A percentile compares a stretch with the other conserved stretches of the same genome.
Evolutionary conservation across 2,888 invertebrate genomes (phyloP).

Genomic region (Cerceris ruficornis): DNA sequence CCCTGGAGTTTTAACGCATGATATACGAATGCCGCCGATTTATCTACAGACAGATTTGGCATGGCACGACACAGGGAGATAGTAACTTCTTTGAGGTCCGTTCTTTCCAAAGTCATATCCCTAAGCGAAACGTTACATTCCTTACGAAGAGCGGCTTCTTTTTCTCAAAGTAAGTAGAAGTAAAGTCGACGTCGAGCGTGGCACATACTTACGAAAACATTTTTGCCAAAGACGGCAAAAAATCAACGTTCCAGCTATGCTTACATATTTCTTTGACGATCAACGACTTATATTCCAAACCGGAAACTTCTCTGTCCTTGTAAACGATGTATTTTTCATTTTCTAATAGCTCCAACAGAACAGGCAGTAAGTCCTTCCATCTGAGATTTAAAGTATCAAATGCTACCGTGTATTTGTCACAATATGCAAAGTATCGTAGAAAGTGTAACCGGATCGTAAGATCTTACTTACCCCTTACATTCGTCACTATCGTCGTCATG

Average conservation of each 20-base stretch:
- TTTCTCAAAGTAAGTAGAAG: not conserved
- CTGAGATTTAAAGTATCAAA: constrained; percentile 76
- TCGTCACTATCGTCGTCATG: not conserved
- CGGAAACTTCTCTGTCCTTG: constrained; percentile 84
- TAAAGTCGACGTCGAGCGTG: too few relatives aligned
- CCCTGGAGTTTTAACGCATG: constrained; percentile 86
- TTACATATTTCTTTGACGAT: constrained; percentile 85
- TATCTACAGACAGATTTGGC: constrained; percentile 84
- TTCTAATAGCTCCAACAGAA: constrained; percentile 84
- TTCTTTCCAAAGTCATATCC: constrained; percentile 82
- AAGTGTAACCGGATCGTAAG: not conserved
- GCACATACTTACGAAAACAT: constrained; percentile 85
- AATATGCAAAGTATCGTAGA: not conserved
- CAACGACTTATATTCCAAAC: constrained; percentile 85
- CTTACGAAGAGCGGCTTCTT: not conserved
- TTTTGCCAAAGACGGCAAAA: constrained; percentile 85
- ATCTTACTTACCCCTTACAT: not conserved
- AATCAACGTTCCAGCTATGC: constrained; percentile 84
- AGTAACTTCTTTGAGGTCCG: constrained; percentile 85
- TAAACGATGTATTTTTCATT: constrained; percentile 83
- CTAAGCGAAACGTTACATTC: constrained; percentile 31
- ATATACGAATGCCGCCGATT: constrained; percentile 87
- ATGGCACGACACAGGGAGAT: constrained; percentile 85
- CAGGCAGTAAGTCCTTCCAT: constrained; percentile 88
- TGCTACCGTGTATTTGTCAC: not conserved